Base-by-base conservation (phyloP, 1,140 invertebrate genomes). In the Drosophila virilis region DNA sequence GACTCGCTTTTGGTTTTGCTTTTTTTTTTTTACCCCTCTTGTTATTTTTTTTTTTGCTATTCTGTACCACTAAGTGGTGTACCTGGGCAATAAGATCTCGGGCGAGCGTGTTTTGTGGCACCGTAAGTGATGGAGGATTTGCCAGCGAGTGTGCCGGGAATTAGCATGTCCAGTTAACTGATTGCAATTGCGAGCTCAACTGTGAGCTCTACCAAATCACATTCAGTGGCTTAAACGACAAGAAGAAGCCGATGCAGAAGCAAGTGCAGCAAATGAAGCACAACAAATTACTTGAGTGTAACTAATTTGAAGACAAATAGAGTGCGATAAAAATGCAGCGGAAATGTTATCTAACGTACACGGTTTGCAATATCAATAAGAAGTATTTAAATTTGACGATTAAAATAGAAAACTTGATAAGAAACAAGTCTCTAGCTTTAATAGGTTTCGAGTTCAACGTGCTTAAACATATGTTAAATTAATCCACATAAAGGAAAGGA, bases 81-180 rank as follows among this genome's bases (percentile, higher is more conserved):
- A 78, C 54, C 50, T 28, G 40, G 22, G 48, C 28, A 50, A 40
- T n/a, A 32, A 71, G 52, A 55, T 76, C 38, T 43, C 6, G n/a
- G 22, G 9, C 40, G 35, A 32, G 10, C 71, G 74, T 43, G 62
- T 40, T 58, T 58, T 67, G 38, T 52, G 66, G 58, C 65, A 35
- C 68, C 32, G 40, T 78, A 66, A 64, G 66, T 78, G 78, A 81
- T 82, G 67, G 66, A 50, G 65, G 60, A 86, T 84, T 70, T 76
- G 67, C 45, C 66, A 57, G 59, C 51, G 82, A 86, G 82, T 88
- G 79, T 88, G 84, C 77, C 68, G 72, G 71, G 79, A 73, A 88
- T 88, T 88, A 83, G 72, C 79, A 68, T 71, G 65, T 64, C 62
- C 51, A 78, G 57, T 42, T 60, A 58, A 48, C 48, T 52, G 48